phyloP scores from a whole-genome alignment of 2,888 invertebrate species.

The Ochropacha duplaris region DNA sequence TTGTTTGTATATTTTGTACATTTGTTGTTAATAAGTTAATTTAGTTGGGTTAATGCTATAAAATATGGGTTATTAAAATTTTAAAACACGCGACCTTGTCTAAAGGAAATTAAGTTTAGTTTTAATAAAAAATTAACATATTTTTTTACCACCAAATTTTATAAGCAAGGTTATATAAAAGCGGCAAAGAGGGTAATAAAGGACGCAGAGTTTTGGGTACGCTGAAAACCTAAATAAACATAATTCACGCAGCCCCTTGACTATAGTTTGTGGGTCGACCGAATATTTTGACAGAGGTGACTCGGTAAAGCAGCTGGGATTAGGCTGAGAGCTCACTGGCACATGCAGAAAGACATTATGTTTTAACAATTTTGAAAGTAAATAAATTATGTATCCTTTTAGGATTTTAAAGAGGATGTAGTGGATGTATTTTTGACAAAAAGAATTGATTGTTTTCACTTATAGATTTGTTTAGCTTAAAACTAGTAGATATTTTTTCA shows the following conservation, averaged over 20 bases:
- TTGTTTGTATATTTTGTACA: too few relatives aligned
- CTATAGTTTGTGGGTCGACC: conserved; percentile 21
- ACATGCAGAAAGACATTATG: not conserved
- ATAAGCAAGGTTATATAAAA: conserved; percentile 5
- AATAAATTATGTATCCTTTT: not conserved
- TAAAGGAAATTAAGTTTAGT: not conserved
- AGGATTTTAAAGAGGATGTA: not conserved
- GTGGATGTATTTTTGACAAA: too few relatives aligned
- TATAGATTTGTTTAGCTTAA: too few relatives aligned
- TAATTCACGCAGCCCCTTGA: conserved; percentile 30
- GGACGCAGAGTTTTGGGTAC: conserved; percentile 1
- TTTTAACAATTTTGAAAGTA: not conserved
- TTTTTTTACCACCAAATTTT: conserved; percentile 3
- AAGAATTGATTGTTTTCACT: too few relatives aligned
- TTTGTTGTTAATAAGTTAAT: too few relatives aligned
- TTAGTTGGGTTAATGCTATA: not conserved
- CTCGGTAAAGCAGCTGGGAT: conserved; percentile 4
- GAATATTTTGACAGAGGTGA: conserved; percentile 18
- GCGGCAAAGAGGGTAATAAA: conserved; percentile 3
- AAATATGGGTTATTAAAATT: not conserved
- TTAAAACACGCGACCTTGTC: not conserved
- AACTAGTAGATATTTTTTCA: too few relatives aligned
- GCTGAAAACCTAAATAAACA: conserved; percentile 33
- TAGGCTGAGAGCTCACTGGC: not conserved
- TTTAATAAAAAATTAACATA: not conserved